Evolutionary conservation across 2,888 invertebrate species (phyloP), one percentile per base, ranked within the genome.

Genomic region (Labia minor): DNA sequence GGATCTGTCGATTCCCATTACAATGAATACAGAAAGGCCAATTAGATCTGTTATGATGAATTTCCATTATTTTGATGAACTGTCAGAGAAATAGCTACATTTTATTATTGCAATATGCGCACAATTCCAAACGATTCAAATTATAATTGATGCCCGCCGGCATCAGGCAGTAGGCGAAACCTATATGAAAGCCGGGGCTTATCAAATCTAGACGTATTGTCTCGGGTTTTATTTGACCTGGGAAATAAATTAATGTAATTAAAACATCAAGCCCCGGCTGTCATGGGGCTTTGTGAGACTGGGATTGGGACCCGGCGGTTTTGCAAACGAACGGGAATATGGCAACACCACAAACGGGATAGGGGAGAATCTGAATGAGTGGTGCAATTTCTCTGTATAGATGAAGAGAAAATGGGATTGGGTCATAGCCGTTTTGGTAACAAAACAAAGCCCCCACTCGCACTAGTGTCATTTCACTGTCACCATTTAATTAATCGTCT

Each of bases 1-100:
- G 49, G 49, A 49, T 49, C 49, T 49, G 49, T 49, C 49, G 49
- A 16, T 49, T 49, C n/a, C n/a, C 49, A 49, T 49, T 49, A 49
- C 49, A 49, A 49, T 49, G 49, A 49, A 49, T 49, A 49, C 16
- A 49, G 49, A 49, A 49, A 49, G 49, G 14, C 49, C 49, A 49
- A 49, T 49, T 49, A 49, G 49, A 49, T 49, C 49, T 49, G 49
- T 49, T 49, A 49, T 49, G 49, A 49, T 49, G 49, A 49, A 49
- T 49, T 49, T 49, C 49, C 49, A 49, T 49, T 49, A 49, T 49
- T 49, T 49, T 49, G 49, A 49, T 49, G 49, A 49, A 49, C 49
- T 49, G 49, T 49, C 49, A 49, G 49, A 49, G 49, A 49, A 49
- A 49, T 49, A 49, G 49, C 49, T 49, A 49, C 49, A 49, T 49